Evolutionary conservation across 1,140 invertebrate genomes (phyloP).

Genomic region (Aphaenogaster rudis): DNA sequence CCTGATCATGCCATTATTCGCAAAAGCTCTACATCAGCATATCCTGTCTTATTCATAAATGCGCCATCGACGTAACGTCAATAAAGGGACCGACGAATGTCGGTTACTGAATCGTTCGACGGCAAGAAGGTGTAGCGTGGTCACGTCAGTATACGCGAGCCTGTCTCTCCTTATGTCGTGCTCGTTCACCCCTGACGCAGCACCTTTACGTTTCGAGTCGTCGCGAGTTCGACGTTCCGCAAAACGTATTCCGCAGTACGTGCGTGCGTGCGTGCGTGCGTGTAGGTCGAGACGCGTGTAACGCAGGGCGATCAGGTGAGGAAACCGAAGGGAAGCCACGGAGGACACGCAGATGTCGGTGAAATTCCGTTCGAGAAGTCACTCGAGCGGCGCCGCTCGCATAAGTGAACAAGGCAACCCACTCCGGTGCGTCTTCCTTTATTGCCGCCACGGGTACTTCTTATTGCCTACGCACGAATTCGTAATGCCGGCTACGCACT

Average conservation of each 20-base stretch:
- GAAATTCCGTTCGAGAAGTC: conserved; percentile 86
- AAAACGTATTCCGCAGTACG: conserved; percentile 54
- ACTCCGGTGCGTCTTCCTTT: conserved; percentile 85
- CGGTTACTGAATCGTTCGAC: conserved; percentile 36
- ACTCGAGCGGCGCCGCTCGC: conserved; percentile 84
- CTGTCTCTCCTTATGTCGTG: conserved; percentile 80
- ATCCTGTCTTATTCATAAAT: conserved; percentile 44
- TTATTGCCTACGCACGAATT: conserved; percentile 70
- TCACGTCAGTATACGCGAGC: conserved; percentile 51
- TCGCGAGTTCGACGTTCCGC: conserved; percentile 66
- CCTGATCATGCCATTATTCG: not conserved
- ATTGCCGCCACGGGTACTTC: conserved; percentile 79
- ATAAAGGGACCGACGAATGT: conserved; percentile 24
- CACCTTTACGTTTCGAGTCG: conserved; percentile 70
- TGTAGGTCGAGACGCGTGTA: conserved; percentile 68
- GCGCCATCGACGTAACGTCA: conserved; percentile 3
- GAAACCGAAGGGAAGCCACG: conserved; percentile 81
- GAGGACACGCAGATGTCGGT: conserved; percentile 85
- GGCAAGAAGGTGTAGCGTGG: conserved; percentile 47
- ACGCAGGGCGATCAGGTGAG: conserved; percentile 71
- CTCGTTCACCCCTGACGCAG: conserved; percentile 84
- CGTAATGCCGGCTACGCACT: conserved; percentile 54
- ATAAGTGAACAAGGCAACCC: conserved; percentile 87
- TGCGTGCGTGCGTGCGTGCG: conserved; percentile 64
- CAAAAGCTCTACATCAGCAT: not conserved